phyloP scores from a whole-genome alignment of 2,888 invertebrate genomes.

The Atrina japonica region DNA sequence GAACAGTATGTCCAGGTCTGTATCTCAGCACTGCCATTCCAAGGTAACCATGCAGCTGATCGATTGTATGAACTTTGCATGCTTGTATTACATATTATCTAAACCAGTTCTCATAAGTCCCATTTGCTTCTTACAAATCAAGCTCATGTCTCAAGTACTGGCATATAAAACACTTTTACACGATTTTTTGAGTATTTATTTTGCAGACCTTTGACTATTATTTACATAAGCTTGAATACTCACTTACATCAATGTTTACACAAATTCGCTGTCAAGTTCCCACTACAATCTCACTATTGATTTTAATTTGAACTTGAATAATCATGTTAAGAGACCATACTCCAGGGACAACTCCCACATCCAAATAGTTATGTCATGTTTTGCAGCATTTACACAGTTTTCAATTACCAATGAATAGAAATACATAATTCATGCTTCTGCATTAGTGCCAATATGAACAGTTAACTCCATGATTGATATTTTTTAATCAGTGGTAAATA shows the following conservation, averaged over 20 bases:
- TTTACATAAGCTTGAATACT: constrained; percentile 19
- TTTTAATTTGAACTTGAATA: constrained; percentile 10
- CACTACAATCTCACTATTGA: constrained; percentile 23
- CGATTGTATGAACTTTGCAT: too few relatives aligned
- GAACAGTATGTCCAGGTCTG: too few relatives aligned
- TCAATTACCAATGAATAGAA: too few relatives aligned
- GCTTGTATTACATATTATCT: neutral
- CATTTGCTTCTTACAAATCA: neutral
- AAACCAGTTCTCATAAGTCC: constrained; percentile 1
- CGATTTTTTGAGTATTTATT: neutral
- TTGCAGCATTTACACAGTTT: too few relatives aligned
- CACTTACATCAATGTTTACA: constrained; percentile 21
- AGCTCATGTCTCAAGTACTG: neutral
- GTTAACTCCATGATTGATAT: too few relatives aligned
- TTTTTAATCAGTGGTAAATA: too few relatives aligned
- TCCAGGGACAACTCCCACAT: too few relatives aligned
- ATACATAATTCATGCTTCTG: too few relatives aligned
- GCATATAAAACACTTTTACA: neutral
- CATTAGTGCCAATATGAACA: too few relatives aligned
- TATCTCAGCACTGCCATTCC: too few relatives aligned
- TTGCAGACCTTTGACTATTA: constrained; percentile 8
- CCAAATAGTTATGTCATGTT: too few relatives aligned
- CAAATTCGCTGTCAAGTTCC: constrained; percentile 16
- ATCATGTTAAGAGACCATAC: neutral
- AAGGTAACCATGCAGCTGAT: too few relatives aligned